Evolutionary conservation across 2,888 invertebrate species (phyloP), one percentile per base, ranked within the genome.

Genomic region (Rapana venosa): DNA sequence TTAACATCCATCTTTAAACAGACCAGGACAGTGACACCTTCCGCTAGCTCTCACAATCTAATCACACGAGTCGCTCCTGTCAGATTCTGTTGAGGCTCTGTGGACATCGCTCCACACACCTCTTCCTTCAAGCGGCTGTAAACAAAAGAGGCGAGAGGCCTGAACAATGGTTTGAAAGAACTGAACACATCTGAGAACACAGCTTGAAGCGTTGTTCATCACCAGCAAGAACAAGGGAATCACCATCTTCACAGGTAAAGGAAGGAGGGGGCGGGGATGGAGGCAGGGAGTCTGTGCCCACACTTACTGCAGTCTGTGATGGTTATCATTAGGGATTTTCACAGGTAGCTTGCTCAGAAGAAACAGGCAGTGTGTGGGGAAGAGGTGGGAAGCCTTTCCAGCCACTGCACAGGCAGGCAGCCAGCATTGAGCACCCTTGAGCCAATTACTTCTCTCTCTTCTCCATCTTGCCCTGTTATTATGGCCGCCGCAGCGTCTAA

Each of bases 381-480:
- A 61, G 88, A 36, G n/a, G 88, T 88, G 88, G 81, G 81, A 61
- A 8, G 35, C 17, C 22, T 74, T 87, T 36, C 77, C 56, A 77
- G 74, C 77, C 30, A 35, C 81, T 81, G 61, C 81, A 81, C 87
- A 61, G 15, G 61, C 56, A 6, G 2, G 26, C 26, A 66, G 87
- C 66, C 87, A 70, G 56, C 56, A 88, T 35, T 30, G 30, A 36
- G 66, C 58, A 89, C 47, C 58, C 74, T 85, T 85, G 58, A 66
- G 85, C 70, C 89, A 89, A 89, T 89, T 89, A 89, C 70, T 26
- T 70, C 36, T 61, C 17, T 26, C 58, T 85, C 4, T 84, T 4
- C 36, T n/a, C 66, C 47, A 35, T 20, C 84, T 66, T 84, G 85
- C 89, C 89, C 85, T 89, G 85, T 89, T 85, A 89, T 89, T 89